These are phyloP conservation scores for Aix galericulata DNA, from an alignment of 2,113 vertebrate species.

Conservation along the genomic window DNA sequence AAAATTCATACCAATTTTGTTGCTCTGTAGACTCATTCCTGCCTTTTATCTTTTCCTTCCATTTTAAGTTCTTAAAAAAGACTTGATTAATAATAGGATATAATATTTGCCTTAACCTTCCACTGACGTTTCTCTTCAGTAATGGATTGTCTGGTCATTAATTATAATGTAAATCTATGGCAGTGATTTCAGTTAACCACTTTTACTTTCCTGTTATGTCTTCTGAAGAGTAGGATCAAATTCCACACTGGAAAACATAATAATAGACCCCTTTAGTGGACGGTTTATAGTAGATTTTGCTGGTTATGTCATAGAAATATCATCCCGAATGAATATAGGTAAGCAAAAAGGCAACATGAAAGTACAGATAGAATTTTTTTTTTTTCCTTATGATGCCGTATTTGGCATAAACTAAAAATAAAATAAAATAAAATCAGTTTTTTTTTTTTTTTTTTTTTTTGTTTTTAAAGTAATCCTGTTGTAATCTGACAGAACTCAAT, in stretches of 20 bases:
- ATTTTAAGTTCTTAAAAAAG: neutral
- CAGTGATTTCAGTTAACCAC: neutral
- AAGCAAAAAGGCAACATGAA: neutral
- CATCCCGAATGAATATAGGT: neutral
- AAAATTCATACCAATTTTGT: neutral
- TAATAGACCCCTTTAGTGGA: neutral
- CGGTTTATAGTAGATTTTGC: neutral
- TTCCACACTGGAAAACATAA: neutral
- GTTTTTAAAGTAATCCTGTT: neutral
- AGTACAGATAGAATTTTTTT: neutral
- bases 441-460: too few species aligned
- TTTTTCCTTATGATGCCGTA: accelerated
- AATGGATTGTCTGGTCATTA: neutral
- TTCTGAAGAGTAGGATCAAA: neutral
- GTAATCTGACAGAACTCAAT: neutral
- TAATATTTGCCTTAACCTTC: neutral
- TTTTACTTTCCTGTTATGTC: neutral
- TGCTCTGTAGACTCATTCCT: accelerated
- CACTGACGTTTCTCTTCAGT: neutral
- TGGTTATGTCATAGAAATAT: neutral
- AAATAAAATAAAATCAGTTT: neutral
- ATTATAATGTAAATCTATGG: neutral
- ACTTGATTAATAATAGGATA: neutral
- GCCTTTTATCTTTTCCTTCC: neutral
- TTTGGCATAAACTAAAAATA: neutral